Percentiles rank a stretch among this genome's conserved stretches.
Conservation (phyloP, 2,888 invertebrate genomes). For the Callimorpha dominula region DNA sequence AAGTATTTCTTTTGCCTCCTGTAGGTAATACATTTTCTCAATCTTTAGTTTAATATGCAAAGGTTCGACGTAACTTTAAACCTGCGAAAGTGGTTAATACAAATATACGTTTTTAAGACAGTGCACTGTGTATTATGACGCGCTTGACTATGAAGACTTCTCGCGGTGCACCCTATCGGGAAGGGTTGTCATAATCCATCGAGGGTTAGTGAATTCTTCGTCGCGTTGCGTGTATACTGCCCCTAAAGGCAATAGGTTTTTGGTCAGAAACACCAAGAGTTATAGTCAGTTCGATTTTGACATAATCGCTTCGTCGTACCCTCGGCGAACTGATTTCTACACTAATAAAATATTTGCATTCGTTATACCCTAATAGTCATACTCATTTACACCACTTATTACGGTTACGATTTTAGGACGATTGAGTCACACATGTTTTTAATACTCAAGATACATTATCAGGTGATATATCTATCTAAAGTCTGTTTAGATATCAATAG, state of each 20-base stretch:
- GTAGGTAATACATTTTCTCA: background rate
- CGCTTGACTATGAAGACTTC: no score
- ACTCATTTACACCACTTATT: slow-evolving; percentile 37
- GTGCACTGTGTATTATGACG: no score
- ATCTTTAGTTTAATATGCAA: background rate
- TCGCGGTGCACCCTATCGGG: no score
- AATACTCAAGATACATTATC: slow-evolving; percentile 33
- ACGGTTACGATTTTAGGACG: slow-evolving; percentile 38
- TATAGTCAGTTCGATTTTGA: background rate
- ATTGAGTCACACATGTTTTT: slow-evolving; percentile 37
- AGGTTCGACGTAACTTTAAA: no score
- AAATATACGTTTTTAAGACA: no score
- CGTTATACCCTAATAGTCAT: slow-evolving; percentile 44
- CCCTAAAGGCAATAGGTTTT: background rate
- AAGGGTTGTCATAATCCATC: no score
- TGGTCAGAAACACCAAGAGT: background rate
- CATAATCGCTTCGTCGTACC: background rate
- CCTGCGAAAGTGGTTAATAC: no score
- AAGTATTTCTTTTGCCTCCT: background rate
- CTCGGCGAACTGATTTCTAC: background rate
- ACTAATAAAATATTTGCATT: slow-evolving; percentile 12
- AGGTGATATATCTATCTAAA: slow-evolving; percentile 22
- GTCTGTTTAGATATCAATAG: slow-evolving; percentile 14
- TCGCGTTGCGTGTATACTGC: background rate
- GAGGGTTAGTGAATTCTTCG: background rate